Percentiles rank a stretch among this genome's conserved stretches.
These are phyloP conservation scores for Pelobates cultripes DNA, from an alignment of 2,797 vertebrate species.

Conservation along the genomic window DNA sequence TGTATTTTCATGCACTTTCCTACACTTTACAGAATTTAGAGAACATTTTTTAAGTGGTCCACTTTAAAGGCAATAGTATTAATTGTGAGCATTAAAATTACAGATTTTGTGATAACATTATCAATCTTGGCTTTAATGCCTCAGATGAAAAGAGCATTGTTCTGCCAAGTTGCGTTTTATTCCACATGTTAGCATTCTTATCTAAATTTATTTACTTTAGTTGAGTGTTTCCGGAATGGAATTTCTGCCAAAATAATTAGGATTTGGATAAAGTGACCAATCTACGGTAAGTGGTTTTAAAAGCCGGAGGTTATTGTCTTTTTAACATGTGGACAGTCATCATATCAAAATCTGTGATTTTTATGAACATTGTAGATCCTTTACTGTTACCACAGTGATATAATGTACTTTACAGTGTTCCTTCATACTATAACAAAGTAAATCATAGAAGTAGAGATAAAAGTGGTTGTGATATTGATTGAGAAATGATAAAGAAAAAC, in stretches of 20 bases:
- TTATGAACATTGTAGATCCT: background rate
- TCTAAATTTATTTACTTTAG: constrained; percentile 17
- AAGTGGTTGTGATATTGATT: background rate
- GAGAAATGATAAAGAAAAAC: too few species aligned
- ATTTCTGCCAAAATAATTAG: constrained; percentile 46
- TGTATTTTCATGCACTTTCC: too few species aligned
- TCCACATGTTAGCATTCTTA: constrained; percentile 22
- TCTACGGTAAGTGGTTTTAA: background rate
- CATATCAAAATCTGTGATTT: constrained; percentile 19
- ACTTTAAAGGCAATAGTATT: constrained; percentile 1
- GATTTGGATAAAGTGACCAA: constrained; percentile 11
- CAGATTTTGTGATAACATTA: constrained; percentile 12
- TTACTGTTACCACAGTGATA: background rate
- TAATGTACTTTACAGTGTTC: background rate
- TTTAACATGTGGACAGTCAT: constrained; percentile 18
- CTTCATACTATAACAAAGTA: background rate
- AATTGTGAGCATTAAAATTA: background rate
- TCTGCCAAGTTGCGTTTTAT: constrained; percentile 33
- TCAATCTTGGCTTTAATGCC: constrained; percentile 26
- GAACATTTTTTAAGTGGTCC: background rate
- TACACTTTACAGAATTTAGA: too few species aligned
- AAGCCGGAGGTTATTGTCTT: background rate
- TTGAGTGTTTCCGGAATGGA: constrained; percentile 19
- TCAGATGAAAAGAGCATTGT: constrained; percentile 15
- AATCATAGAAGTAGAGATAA: background rate